These are phyloP conservation scores for Rhinophrynus dorsalis DNA, from an alignment of 2,797 vertebrate genomes.

Conservation along the genomic window DNA sequence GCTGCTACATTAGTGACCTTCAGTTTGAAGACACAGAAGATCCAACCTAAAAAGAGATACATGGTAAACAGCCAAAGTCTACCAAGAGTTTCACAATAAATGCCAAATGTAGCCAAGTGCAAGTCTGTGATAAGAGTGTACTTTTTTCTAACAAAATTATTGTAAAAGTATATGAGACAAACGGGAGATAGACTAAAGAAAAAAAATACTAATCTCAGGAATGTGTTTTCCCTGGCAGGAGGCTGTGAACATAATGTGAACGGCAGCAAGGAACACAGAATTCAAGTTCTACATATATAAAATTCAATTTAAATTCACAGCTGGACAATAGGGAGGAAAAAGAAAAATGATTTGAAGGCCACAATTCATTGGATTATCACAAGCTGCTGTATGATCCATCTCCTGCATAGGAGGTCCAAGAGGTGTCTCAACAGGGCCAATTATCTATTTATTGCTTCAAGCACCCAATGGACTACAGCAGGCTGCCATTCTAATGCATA, in stretches of 20 bases:
- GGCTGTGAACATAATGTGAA: not conserved
- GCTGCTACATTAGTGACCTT: conserved; percentile 24
- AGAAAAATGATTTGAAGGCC: not conserved
- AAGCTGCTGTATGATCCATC: not conserved
- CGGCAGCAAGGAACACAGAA: not conserved
- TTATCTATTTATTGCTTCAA: conserved; percentile 16
- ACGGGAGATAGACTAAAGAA: not conserved
- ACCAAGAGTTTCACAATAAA: not conserved
- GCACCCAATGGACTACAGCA: not conserved
- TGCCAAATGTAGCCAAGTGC: not conserved
- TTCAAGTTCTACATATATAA: conserved; percentile 29
- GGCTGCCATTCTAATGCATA: not conserved
- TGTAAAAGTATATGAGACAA: not conserved
- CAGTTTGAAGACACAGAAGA: not conserved
- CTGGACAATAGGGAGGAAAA: conserved; percentile 5
- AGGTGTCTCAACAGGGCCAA: conserved; percentile 8
- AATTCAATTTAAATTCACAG: conserved; percentile 44
- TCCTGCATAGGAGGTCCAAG: conserved; percentile 4
- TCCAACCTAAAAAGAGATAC: not conserved
- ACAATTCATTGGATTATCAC: conserved; percentile 19
- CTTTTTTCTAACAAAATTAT: not conserved
- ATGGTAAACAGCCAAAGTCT: not conserved
- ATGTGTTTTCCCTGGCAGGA: not conserved
- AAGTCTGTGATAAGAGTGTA: not conserved
- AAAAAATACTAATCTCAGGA: not conserved